Base-by-base conservation (phyloP, 1,140 invertebrate genomes). In the Geopemphigus sp. region DNA sequence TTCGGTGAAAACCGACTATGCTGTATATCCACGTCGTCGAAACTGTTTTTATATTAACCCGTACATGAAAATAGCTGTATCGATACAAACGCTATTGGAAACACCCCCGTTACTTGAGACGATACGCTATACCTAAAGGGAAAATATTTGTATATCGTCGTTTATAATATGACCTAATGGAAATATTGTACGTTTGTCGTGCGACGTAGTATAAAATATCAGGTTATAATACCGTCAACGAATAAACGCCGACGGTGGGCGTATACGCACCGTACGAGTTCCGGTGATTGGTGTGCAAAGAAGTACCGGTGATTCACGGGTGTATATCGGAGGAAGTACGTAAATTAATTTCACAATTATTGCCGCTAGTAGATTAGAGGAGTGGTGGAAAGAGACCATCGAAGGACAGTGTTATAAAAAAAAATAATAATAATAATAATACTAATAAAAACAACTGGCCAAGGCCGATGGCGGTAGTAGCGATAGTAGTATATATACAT, bases 301-400 rank as follows among this genome's bases (percentile, higher is more conserved):
- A 68, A 68, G 22, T 68, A 50, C 45, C 15, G 15, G 15, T 68
- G 66, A 68, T 24, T 68, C 45, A 68, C 22, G 64, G 22, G 64
- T 47, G n/a, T 63, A 8, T 47, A 68, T 68, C 22, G n/a, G 14
- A 68, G 66, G 66, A 54, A 72, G 29, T 53, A 72, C 54, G 68
- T 72, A 72, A 72, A 72, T 72, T 29, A 54, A 72, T 72, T 72
- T 72, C 50, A 72, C 68, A 72, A 19, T 70, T 72, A 54, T 54
- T 19, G 26, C 24, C 24, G 68, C 24, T 10, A 29, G 50, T 32
- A 32, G 47, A 29, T 26, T 19, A 29, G 24, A 26, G 47, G 45
- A 70, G 29, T 1, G 15, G 68, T 54, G 26, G 47, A 19, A 12
- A 22, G 45, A 70, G 17, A 19, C 15, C 24, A 29, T 54, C 24